Base-by-base conservation (phyloP, 2,888 invertebrate genomes). In the Cerastis rubricosa region DNA sequence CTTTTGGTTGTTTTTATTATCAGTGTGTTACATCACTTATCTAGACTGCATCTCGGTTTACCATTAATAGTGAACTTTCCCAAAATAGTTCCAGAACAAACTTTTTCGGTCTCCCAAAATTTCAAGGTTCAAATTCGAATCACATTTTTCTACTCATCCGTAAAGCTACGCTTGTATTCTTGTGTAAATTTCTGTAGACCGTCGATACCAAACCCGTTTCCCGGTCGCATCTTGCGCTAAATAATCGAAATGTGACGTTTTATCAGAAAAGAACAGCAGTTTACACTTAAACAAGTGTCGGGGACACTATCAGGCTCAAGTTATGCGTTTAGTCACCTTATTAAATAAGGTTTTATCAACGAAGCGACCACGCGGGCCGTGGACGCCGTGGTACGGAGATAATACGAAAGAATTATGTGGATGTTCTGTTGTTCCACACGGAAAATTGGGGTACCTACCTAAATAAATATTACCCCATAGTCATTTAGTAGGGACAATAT, bases 211-310 rank as follows among this genome's bases (percentile, higher is more conserved):
- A 93, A 94, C 94, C 88, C 76, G 92, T 93, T 92, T 87, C 79
- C 84, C 87, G 81, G 87, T 82, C 84, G 51, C 84, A 84, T 89
- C 87, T 91, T 90, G 91, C 88, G 93, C 91, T 95, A 95, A 94
- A 95, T 96, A 95, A 96, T 96, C 94, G 86, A 94, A 95, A 96
- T 96, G 95, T 94, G 94, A 94, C 93, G 89, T 92, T 92, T 96
- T 96, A 96, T 96, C 95, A 90, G 91, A 91, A 93, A 92, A 93
- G 93, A 95, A 96, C 96, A 96, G 92, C 95, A 95, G 94, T 96
- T 95, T 96, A 96, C 96, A 96, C 96, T 96, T 96, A 95, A 95
- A 96, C 94, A 95, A 95, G 95, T 94, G 94, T 95, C 93, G 88
- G 87, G 88, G 92, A 93, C 93, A 92, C 91, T 94, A 94, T 94